Evolutionary conservation across 2,888 invertebrate genomes (phyloP).

Genomic region (Pocota personata): DNA sequence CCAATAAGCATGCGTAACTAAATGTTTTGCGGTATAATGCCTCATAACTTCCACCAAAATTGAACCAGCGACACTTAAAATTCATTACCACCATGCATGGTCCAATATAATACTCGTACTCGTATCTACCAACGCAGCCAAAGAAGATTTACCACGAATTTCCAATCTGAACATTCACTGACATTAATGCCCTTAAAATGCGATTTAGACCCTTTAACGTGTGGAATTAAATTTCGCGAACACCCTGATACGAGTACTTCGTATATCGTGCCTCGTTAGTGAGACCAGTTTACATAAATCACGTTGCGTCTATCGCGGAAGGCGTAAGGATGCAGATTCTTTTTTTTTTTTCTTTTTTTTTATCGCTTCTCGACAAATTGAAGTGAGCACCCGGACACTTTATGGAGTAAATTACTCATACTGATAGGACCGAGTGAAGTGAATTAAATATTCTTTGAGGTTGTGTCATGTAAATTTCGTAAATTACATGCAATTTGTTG

Average conservation of each 20-base stretch:
- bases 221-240: constrained; percentile 54
- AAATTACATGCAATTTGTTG: constrained; percentile 64
- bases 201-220: constrained; percentile 49
- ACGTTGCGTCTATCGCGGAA: constrained; percentile 14
- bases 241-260: constrained; percentile 16
- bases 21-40: neutral
- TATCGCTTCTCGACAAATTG: constrained; percentile 38
- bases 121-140: neutral
- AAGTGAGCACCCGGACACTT: constrained; percentile 33
- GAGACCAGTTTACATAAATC: constrained; percentile 57
- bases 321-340: constrained; percentile 14
- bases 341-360: neutral
- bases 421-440: constrained; percentile 55
- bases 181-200: constrained; percentile 63
- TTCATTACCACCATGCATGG: constrained; percentile 48
- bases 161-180: constrained; percentile 33
- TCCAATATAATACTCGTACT: neutral
- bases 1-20: constrained; percentile 36
- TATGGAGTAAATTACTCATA: constrained; percentile 53
- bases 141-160: constrained; percentile 39
- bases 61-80: constrained; percentile 43
- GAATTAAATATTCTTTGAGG: constrained; percentile 45
- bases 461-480: constrained; percentile 57
- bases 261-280: constrained; percentile 66
- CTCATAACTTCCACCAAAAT: constrained; percentile 37